These are phyloP conservation scores for Euthynnus affinis DNA, from an alignment of 2,797 vertebrate species.

Conservation along the genomic window DNA sequence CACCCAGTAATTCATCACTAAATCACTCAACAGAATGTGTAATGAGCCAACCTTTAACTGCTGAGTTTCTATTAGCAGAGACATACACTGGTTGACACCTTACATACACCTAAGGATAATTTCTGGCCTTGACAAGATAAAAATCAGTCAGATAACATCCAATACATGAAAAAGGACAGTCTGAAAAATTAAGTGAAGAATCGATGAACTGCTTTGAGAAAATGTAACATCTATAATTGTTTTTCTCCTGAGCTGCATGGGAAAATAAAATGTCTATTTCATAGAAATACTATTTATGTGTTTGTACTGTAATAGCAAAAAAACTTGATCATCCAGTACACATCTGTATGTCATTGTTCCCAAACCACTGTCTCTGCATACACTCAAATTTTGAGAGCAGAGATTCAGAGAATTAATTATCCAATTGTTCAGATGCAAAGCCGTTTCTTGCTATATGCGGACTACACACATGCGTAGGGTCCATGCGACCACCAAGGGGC, in stretches of 20 bases:
- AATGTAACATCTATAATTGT: constrained; percentile 46
- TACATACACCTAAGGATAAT: constrained; percentile 17
- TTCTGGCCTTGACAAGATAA: constrained; percentile 17
- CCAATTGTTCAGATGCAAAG: constrained; percentile 53
- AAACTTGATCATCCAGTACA: constrained; percentile 53
- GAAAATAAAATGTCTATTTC: constrained; percentile 31
- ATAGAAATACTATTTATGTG: constrained; percentile 67
- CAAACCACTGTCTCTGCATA: constrained; percentile 74
- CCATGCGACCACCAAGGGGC: no score
- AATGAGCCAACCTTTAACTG: constrained; percentile 39
- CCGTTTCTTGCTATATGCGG: no score
- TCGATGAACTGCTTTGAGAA: constrained; percentile 31
- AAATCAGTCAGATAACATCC: constrained; percentile 15
- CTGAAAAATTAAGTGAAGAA: constrained; percentile 17
- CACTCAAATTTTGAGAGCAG: constrained; percentile 61
- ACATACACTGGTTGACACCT: constrained; percentile 15
- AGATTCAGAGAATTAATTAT: constrained; percentile 69
- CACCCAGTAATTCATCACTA: constrained; percentile 53
- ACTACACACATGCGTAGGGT: no score
- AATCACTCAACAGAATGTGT: constrained; percentile 52
- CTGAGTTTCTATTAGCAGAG: constrained; percentile 23
- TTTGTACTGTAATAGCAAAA: constrained; percentile 44
- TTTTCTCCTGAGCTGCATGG: constrained; percentile 53
- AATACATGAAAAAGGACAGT: background rate
- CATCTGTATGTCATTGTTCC: constrained; percentile 73